Evolutionary conservation across 1,140 invertebrate species (phyloP).

Genomic region (Aphidius ervi): DNA sequence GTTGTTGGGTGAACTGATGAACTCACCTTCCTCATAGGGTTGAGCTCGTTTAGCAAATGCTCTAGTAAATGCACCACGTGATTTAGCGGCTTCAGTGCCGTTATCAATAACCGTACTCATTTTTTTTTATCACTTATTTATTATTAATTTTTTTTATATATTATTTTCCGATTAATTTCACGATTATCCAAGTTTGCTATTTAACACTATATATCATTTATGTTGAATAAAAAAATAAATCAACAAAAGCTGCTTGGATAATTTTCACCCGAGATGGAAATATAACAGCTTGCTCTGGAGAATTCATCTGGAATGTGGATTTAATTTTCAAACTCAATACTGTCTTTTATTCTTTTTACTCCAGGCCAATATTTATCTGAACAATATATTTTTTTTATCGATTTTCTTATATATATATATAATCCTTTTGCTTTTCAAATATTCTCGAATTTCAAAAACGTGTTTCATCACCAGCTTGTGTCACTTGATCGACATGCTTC

Average conservation of each 20-base stretch:
- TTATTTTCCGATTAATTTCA: conserved; percentile 8
- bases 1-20: conserved; percentile 26
- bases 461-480: no score
- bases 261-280: no score
- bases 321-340: conserved; percentile 17
- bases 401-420: no score
- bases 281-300: no score
- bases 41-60: conserved; percentile 47
- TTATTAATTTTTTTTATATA: conserved; percentile 5
- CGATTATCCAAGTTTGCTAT: neutral
- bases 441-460: no score
- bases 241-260: neutral
- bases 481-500: no score
- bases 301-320: conserved; percentile 23
- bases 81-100: conserved; percentile 41
- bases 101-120: conserved; percentile 47
- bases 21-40: conserved; percentile 49
- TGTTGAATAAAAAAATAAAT: no score
- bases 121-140: conserved; percentile 24
- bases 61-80: conserved; percentile 44
- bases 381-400: no score
- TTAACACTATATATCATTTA: no score
- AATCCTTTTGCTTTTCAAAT: no score
- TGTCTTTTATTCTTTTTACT: conserved; percentile 12
- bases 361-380: neutral